Percentiles rank a stretch among this genome's conserved stretches.
Conservation (phyloP, 2,797 vertebrate genomes). For the Delichon dasypus region DNA sequence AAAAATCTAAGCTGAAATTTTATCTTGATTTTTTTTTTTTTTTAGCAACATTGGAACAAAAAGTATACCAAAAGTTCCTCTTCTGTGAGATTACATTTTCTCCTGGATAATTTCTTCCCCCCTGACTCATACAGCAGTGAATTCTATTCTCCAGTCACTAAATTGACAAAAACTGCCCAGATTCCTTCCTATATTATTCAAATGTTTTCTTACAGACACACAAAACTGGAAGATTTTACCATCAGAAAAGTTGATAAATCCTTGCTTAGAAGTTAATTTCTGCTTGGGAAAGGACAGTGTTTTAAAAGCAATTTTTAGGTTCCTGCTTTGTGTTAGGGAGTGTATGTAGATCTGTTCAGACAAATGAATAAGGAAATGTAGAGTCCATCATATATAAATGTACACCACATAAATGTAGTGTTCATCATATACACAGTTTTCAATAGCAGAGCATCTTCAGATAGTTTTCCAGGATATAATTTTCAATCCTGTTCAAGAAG, state of each 20-base stretch:
- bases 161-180: not conserved
- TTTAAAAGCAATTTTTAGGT: not conserved
- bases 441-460: not conserved
- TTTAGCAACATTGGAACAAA: not conserved
- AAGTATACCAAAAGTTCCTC: not conserved
- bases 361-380: not conserved
- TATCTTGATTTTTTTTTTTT: not conserved
- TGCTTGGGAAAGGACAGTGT: not conserved
- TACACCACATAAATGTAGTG: not conserved
- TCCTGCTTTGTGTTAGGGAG: not conserved
- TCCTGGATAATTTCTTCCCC: not conserved
- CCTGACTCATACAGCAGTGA: not conserved
- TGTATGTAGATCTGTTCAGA: not conserved
- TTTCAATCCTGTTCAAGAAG: not conserved
- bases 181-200: not conserved
- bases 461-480: not conserved
- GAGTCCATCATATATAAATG: no score
- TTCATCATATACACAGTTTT: not conserved
- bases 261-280: not conserved
- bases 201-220: not conserved
- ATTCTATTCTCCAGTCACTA: not conserved
- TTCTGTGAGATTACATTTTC: not conserved
- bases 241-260: not conserved
- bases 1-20: not conserved
- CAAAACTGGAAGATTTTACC: not conserved